Evolutionary conservation across 2,888 invertebrate species (phyloP).

Genomic region (Chloroclystis v-ata): DNA sequence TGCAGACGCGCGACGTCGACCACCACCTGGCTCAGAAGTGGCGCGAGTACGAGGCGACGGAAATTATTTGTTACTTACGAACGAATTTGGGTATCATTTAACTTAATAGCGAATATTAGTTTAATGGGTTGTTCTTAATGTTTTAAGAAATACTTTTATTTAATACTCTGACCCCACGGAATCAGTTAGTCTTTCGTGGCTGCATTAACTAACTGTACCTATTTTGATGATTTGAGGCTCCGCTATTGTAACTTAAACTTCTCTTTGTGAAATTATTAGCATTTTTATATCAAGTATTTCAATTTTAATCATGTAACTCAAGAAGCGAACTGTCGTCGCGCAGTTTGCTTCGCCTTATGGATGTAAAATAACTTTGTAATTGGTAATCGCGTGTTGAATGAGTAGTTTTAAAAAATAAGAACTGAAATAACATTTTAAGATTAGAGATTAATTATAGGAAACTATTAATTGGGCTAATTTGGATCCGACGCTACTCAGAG

Average conservation of each 20-base stretch:
- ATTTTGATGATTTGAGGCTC: too few species aligned
- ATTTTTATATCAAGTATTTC: too few species aligned
- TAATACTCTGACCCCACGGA: conserved; percentile 2
- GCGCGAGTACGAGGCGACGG: conserved; percentile 7
- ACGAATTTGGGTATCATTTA: conserved; percentile 15
- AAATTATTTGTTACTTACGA: conserved; percentile 13
- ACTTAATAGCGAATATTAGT: conserved; percentile 12
- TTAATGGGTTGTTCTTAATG: conserved; percentile 14
- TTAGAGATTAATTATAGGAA: conserved; percentile 24
- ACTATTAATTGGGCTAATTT: conserved; percentile 13
- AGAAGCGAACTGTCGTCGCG: background rate
- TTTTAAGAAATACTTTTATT: conserved; percentile 9
- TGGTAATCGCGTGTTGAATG: conserved; percentile 18
- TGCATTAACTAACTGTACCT: too few species aligned
- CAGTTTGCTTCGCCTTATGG: background rate
- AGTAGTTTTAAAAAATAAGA: conserved; percentile 25
- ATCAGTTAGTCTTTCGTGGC: too few species aligned
- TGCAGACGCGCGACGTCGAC: too few species aligned
- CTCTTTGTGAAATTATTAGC: background rate
- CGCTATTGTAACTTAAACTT: too few species aligned
- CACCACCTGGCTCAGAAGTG: too few species aligned
- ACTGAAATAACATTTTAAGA: conserved; percentile 25
- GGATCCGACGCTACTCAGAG: conserved; percentile 2
- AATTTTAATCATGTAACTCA: too few species aligned
- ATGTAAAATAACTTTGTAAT: conserved; percentile 14